Base-by-base conservation (phyloP, 2,113 vertebrate genomes). In the Bubo bubo region DNA sequence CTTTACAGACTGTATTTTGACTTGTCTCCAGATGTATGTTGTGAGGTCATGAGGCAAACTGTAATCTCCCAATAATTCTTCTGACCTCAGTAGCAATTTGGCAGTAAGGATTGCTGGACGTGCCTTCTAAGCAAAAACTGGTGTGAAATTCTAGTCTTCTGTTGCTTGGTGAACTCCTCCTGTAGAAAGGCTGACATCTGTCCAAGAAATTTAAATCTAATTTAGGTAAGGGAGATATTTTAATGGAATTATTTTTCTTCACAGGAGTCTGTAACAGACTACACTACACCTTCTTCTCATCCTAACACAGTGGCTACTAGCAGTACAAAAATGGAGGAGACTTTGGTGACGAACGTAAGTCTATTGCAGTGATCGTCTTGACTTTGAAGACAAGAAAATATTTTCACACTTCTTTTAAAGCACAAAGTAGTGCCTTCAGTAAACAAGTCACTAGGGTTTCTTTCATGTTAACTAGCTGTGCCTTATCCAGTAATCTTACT, bases 261-360 rank as follows among this genome's bases (percentile, higher is more conserved):
- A 85, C 97, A 99, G 99, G 99, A 99, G 97, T 99, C 99, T 55
- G 99, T 99, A 96, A 99, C 99, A 77, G 99, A 99, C 97, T 99
- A 99, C 97, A 99, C 99, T 85, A 98, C 99, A 53, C 99, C 99
- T 59, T 99, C 99, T 67, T 99, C 99, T 68, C 98, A 99, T 97
- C 99, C 99, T 79, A 99, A 99, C 96, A 98, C 99, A 92, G 99
- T 99, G 97, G 98, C 99, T 63, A 98, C 99, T 86, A 98, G 98
- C 97, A 99, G 97, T 90, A 98, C 98, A 97, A 99, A 99, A 98
- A 99, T 99, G 97, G 99, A 99, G 95, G 99, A 99, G 97, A 98
- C 99, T 97, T 98, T 99, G 97, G 99, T 99, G 89, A 99, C 99
- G 86, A 99, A 98, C 97, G 99, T 99, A 98, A 99, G 99, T 98